Evolutionary conservation across 2,113 vertebrate species (phyloP).

Genomic region (Rhinoderma darwinii): DNA sequence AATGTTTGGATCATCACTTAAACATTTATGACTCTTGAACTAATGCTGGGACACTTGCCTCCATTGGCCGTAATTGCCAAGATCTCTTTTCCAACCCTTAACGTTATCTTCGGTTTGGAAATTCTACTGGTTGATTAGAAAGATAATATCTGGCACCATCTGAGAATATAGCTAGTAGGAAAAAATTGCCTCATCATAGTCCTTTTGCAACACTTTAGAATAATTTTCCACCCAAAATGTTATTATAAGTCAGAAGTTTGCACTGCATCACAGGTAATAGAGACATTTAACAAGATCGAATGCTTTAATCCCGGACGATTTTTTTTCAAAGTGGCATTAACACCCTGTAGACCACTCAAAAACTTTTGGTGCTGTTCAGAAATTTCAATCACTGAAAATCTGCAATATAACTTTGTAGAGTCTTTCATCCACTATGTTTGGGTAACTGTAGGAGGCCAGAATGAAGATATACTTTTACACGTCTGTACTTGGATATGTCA

Average conservation of each 20-base stretch:
- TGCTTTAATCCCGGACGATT: no score
- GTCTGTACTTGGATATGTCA: no score
- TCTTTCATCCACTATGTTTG: no score
- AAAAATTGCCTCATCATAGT: background rate
- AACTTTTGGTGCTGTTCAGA: background rate
- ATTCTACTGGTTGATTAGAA: background rate
- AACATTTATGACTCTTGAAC: slow-evolving; percentile 38
- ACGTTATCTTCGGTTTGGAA: background rate
- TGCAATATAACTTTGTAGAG: background rate
- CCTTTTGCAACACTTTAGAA: background rate
- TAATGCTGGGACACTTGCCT: slow-evolving; percentile 36
- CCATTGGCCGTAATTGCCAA: slow-evolving; percentile 9
- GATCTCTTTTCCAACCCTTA: background rate
- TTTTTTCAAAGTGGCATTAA: no score
- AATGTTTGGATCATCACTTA: slow-evolving; percentile 30
- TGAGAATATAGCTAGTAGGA: background rate
- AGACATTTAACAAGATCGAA: background rate
- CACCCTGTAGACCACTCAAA: no score
- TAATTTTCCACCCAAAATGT: background rate
- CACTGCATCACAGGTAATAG: background rate
- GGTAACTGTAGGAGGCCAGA: no score
- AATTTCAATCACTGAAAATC: background rate
- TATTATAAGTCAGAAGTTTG: background rate
- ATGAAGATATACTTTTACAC: no score
- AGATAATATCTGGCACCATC: background rate